Conservation (phyloP, 2,113 vertebrate genomes). For the Egretta garzetta region DNA sequence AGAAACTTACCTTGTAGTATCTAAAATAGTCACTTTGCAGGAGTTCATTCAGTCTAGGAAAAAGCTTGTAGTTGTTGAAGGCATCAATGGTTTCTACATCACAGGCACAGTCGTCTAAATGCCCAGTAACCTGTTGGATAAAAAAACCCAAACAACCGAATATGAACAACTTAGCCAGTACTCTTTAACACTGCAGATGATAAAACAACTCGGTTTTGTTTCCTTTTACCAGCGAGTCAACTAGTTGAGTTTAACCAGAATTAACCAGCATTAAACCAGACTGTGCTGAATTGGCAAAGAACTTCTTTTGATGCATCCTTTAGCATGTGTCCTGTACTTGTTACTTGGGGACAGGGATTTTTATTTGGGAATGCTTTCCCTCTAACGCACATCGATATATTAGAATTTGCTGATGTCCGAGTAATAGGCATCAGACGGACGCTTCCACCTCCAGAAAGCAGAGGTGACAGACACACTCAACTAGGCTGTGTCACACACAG, state of each 20-base stretch:
- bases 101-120: slow-evolving; percentile 91
- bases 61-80: slow-evolving; percentile 91
- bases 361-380: neutral
- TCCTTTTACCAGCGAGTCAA: neutral
- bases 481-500: neutral
- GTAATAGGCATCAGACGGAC: neutral
- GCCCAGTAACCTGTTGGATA: slow-evolving; percentile 83
- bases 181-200: neutral
- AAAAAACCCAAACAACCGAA: neutral
- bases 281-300: neutral
- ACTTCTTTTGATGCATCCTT: neutral
- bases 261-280: neutral
- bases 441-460: neutral
- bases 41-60: slow-evolving; percentile 85
- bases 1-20: slow-evolving; percentile 88
- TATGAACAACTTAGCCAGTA: neutral
- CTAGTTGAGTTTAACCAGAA: neutral
- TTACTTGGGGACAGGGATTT: neutral
- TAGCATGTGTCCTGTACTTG: neutral
- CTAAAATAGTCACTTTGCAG: slow-evolving; percentile 91
- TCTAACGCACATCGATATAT: neutral
- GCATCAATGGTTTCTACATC: slow-evolving; percentile 91
- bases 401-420: neutral
- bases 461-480: neutral
- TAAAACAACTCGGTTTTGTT: neutral